Evolutionary conservation across 2,797 vertebrate species (phyloP).

Genomic region (Ctenosaura bakeri): DNA sequence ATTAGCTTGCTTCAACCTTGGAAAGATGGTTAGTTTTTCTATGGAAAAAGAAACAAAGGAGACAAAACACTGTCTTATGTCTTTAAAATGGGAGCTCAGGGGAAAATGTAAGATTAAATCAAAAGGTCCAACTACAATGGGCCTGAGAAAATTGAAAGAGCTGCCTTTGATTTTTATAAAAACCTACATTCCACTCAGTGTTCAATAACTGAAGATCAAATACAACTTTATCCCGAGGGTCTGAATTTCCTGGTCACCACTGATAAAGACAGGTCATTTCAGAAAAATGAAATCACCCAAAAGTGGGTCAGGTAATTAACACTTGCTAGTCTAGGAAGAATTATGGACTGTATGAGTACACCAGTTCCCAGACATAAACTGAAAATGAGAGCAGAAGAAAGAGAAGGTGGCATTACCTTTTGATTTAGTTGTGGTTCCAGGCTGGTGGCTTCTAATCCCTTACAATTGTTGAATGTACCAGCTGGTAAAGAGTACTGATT

Average conservation of each 20-base stretch:
- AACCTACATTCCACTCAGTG: slow-evolving; percentile 40
- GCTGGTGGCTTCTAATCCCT: neutral
- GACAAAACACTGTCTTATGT: slow-evolving; percentile 39
- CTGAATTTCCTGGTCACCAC: slow-evolving; percentile 43
- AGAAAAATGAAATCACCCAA: slow-evolving; percentile 28
- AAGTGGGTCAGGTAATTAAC: slow-evolving; percentile 40
- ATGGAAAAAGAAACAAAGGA: slow-evolving; percentile 38
- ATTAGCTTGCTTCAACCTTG: slow-evolving; percentile 35
- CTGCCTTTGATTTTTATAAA: slow-evolving; percentile 47
- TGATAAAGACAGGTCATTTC: slow-evolving; percentile 39
- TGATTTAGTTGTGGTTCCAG: neutral
- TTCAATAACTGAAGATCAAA: slow-evolving; percentile 49
- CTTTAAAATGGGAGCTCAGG: slow-evolving; percentile 30
- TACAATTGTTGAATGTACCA: neutral
- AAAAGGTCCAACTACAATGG: slow-evolving; percentile 36
- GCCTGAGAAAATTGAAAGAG: slow-evolving; percentile 47
- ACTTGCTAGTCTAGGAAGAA: slow-evolving; percentile 14
- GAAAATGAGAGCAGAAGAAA: neutral
- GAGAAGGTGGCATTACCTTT: neutral
- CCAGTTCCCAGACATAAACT: neutral
- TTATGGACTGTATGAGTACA: neutral
- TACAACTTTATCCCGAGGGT: slow-evolving; percentile 37
- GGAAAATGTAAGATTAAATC: slow-evolving; percentile 49
- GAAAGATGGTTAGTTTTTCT: slow-evolving; percentile 15
- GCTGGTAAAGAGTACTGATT: neutral